Base-by-base conservation (phyloP, 2,888 invertebrate species). In the Oithona nana region DNA sequence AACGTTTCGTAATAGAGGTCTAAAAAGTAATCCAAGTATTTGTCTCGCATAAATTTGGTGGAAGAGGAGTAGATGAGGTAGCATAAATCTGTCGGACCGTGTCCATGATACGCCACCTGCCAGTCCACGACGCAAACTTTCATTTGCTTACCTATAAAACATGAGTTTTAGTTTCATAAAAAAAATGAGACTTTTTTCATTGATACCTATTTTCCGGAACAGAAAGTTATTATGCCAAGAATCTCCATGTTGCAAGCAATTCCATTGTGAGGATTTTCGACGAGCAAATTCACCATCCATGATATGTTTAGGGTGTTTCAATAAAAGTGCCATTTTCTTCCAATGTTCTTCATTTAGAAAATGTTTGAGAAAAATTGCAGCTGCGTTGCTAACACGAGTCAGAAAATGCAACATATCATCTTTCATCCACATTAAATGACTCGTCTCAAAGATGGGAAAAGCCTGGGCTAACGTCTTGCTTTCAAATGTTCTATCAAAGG, bases 201-300 rank as follows among this genome's bases (percentile, higher is more conserved):
- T 48, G 24, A 22, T 26, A 26, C 24, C 24, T 4, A 13, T 28
- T 22, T 28, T 48, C 16, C 50, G 28, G 26, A 59, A 59, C 8
- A 59, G 48, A 31, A 59, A 59, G 20, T 59, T 59, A 28, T 59
- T 59, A 29, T 48, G 59, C 59, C 57, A 59, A 22, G 59, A 59
- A 49, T 59, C 59, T 48, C 59, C 59, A 50, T 59, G 59, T n/a
- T 59, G 59, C 6, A 59, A 29, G 50, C 59, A 59, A 28, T 39
- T 39, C 39, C 39, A 39, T 16, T 16, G 6, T 39, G 39, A 39
- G 39, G 39, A 6, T 16, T 16, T n/a, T n/a, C n/a, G n/a, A n/a
- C n/a, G 6, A 39, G 39, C 6, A 16, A 39, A 39, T 39, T 39
- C 39, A 6, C 39, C 16, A 11, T 39, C 39, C 6, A 39, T 11